Percentiles rank a stretch among this genome's conserved stretches.
Evolutionary conservation across 1,140 invertebrate genomes (phyloP).

Genomic region (Cydia splendana): DNA sequence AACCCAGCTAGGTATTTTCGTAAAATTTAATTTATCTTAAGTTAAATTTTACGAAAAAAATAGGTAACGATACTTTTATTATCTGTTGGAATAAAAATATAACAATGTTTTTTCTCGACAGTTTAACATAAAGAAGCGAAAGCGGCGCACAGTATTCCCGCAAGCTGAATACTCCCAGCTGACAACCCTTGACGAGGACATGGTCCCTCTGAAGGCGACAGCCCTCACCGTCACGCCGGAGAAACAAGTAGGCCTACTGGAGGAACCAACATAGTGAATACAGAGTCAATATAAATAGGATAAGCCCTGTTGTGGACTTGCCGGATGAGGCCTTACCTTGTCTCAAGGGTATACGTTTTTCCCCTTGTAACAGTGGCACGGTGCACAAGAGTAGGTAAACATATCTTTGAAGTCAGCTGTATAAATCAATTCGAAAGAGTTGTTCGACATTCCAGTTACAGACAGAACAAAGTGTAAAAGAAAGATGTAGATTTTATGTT

Average conservation of each 20-base stretch:
- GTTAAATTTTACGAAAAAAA: too few species aligned
- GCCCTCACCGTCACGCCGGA: slow-evolving; percentile 52
- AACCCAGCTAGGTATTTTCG: too few species aligned
- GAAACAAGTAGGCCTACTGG: slow-evolving; percentile 48
- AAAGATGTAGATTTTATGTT: too few species aligned
- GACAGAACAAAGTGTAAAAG: neutral
- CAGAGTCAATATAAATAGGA: slow-evolving; percentile 62
- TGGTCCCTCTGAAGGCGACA: slow-evolving; percentile 60
- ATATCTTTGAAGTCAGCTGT: neutral
- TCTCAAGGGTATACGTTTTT: neutral
- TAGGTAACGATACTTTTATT: neutral
- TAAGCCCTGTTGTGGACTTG: slow-evolving; percentile 35
- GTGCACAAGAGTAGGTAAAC: neutral
- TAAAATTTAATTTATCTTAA: too few species aligned
- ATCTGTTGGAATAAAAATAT: neutral
- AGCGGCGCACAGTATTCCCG: slow-evolving; percentile 56
- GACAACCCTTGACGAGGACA: slow-evolving; percentile 69
- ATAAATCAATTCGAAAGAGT: neutral
- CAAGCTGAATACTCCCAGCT: slow-evolving; percentile 70
- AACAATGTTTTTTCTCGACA: slow-evolving; percentile 43
- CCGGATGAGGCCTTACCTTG: neutral
- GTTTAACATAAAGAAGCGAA: slow-evolving; percentile 60
- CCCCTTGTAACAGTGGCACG: neutral
- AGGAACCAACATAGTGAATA: slow-evolving; percentile 72
- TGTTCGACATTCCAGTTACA: neutral